Evolutionary conservation across 2,888 invertebrate genomes (phyloP).

Genomic region (Acanthosepion lycidas): DNA sequence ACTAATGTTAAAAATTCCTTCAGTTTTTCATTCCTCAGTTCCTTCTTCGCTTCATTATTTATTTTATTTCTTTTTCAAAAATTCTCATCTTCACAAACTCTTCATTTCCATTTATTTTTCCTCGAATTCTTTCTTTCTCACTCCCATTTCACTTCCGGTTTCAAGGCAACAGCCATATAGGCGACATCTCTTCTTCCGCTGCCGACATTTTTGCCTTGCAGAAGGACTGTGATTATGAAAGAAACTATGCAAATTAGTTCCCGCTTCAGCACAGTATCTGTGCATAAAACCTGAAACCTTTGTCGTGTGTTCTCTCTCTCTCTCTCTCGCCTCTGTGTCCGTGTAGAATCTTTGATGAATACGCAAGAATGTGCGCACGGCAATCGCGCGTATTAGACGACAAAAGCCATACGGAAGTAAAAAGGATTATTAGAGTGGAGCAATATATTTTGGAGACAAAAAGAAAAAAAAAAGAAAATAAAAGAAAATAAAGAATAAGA

Average conservation of each 20-base stretch:
- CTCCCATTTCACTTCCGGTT: neutral
- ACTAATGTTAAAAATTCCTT: neutral
- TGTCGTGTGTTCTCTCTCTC: neutral
- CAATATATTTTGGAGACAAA: neutral
- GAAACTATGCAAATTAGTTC: constrained; percentile 33
- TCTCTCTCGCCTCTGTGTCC: neutral
- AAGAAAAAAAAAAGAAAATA: neutral
- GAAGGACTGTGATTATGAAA: neutral
- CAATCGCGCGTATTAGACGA: neutral
- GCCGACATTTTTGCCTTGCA: neutral
- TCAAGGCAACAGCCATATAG: neutral
- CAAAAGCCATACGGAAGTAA: neutral
- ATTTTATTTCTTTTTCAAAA: too few species aligned
- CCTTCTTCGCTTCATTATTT: too few species aligned
- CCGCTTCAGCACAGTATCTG: neutral
- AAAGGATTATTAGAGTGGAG: neutral
- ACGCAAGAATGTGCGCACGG: neutral
- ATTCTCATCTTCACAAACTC: too few species aligned
- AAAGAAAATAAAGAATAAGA: neutral
- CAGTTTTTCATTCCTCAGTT: too few species aligned
- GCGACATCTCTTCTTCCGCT: neutral
- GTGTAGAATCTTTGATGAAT: neutral
- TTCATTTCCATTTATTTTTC: too few species aligned
- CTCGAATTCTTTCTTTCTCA: neutral
- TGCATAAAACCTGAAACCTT: neutral